phyloP scores from a whole-genome alignment of 2,797 vertebrate species.

The Cygnus olor region DNA sequence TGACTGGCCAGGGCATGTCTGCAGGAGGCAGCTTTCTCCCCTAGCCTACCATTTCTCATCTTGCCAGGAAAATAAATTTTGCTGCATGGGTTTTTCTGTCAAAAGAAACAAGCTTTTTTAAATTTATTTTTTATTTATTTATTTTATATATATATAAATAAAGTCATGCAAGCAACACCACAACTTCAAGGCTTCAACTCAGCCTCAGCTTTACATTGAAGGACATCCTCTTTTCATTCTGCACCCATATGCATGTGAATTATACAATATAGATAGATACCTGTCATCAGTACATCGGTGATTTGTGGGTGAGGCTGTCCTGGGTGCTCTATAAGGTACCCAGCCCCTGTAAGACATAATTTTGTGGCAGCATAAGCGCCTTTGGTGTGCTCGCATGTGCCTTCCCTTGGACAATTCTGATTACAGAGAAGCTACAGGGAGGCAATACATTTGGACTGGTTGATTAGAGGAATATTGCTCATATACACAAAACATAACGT shows the following conservation, averaged over 20 bases:
- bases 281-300: background rate
- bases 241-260: background rate
- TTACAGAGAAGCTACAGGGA: conserved; percentile 2
- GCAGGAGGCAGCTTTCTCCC: background rate
- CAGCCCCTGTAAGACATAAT: background rate
- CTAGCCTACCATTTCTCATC: background rate
- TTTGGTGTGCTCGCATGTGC: background rate
- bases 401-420: background rate
- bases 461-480: conserved; percentile 44
- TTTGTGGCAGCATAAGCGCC: background rate
- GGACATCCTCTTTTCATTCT: background rate
- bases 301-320: background rate
- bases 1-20: background rate
- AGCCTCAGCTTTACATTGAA: background rate
- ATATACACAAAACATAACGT: conserved; percentile 26
- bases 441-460: background rate
- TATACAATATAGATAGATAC: background rate
- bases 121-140: too few relatives aligned
- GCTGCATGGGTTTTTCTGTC: background rate
- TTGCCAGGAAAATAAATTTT: background rate
- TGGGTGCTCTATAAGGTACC: background rate
- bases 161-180: accelerated
- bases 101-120: background rate
- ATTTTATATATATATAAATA: too few relatives aligned
- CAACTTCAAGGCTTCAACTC: accelerated